phyloP scores from a whole-genome alignment of 2,888 invertebrate genomes.

The Mamestra brassicae region DNA sequence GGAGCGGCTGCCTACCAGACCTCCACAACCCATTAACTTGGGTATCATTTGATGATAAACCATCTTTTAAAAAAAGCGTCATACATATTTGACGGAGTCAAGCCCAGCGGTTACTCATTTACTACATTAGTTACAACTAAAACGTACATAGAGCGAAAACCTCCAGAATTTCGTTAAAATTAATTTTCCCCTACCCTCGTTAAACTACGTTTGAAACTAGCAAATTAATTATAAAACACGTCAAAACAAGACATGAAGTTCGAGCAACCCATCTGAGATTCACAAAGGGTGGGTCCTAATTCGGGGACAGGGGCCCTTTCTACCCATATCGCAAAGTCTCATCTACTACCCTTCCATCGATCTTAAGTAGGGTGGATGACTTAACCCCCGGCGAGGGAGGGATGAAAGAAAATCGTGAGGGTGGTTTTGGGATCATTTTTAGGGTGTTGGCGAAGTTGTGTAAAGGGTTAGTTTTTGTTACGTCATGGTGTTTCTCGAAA shows the following conservation, averaged over 20 bases:
- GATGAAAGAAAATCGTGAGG: constrained; percentile 88
- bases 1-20: too few relatives aligned
- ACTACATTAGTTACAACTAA: constrained; percentile 45
- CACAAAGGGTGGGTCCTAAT: constrained; percentile 87
- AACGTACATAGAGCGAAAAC: constrained; percentile 32
- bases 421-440: constrained; percentile 79
- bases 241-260: constrained; percentile 89
- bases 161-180: constrained; percentile 77
- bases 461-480: constrained; percentile 87
- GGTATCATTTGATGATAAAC: too few relatives aligned
- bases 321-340: constrained; percentile 89
- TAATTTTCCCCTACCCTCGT: constrained; percentile 83
- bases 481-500: constrained; percentile 74
- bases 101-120: constrained; percentile 8
- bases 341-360: constrained; percentile 89
- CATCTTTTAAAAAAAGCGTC: too few relatives aligned
- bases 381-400: constrained; percentile 84
- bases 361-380: constrained; percentile 91
- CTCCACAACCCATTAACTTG: too few relatives aligned
- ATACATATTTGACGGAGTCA: not conserved
- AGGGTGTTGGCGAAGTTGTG: constrained; percentile 76
- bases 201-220: constrained; percentile 88
- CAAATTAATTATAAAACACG: constrained; percentile 91
- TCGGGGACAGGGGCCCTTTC: constrained; percentile 81
- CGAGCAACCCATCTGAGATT: constrained; percentile 86